These are phyloP conservation scores for Microctonus aethiopoides DNA, from an alignment of 2,888 invertebrate genomes.

Conservation along the genomic window DNA sequence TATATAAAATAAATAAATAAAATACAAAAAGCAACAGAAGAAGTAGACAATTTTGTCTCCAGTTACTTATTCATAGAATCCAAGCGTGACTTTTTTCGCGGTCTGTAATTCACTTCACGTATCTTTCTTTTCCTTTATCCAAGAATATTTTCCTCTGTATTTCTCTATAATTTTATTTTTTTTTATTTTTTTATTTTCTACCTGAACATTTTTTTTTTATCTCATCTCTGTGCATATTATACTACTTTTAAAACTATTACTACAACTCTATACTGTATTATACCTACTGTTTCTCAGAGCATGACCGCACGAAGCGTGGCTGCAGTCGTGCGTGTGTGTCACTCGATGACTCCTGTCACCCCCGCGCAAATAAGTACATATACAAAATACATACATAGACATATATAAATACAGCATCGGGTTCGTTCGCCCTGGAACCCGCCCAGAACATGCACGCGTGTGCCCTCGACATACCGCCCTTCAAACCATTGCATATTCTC, in stretches of 20 bases:
- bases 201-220: constrained; percentile 2
- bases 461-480: constrained; percentile 30
- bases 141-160: no score
- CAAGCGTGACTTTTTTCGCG: constrained; percentile 58
- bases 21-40: constrained; percentile 15
- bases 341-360: constrained; percentile 59
- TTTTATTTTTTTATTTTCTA: background rate
- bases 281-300: constrained; percentile 55
- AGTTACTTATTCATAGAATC: constrained; percentile 45
- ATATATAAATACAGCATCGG: background rate
- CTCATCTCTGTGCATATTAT: constrained; percentile 7
- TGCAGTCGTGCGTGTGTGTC: constrained; percentile 66
- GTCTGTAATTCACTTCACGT: constrained; percentile 38
- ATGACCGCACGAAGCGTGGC: constrained; percentile 64
- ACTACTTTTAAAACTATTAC: no score
- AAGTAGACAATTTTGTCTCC: constrained; percentile 40
- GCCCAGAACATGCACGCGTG: constrained; percentile 64
- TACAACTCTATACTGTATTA: no score
- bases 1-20: background rate
- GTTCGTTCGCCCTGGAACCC: constrained; percentile 42
- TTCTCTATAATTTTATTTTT: no score
- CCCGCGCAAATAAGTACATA: background rate
- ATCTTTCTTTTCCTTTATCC: constrained; percentile 48
- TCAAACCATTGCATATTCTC: constrained; percentile 34
- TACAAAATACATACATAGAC: background rate